Evolutionary conservation across 1,140 invertebrate species (phyloP).

Genomic region (Oryctes rhinoceros): DNA sequence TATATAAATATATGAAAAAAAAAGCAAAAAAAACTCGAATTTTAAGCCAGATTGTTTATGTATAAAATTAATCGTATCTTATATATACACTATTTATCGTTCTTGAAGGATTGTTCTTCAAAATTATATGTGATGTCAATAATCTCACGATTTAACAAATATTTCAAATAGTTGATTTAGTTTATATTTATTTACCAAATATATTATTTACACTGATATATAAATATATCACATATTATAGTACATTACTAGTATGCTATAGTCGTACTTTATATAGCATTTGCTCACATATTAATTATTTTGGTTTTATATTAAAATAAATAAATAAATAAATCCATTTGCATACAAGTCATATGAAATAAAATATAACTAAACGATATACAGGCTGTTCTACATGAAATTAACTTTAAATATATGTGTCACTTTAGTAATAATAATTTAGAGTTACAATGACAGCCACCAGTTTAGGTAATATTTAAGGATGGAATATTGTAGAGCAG

Average conservation of each 20-base stretch:
- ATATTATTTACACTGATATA: constrained; percentile 53
- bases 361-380: constrained; percentile 6
- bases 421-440: not conserved
- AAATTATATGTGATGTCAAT: constrained; percentile 61
- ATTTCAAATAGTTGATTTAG: constrained; percentile 51
- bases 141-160: constrained; percentile 58
- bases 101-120: constrained; percentile 55
- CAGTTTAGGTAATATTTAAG: constrained; percentile 7
- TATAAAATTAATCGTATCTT: constrained; percentile 60
- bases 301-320: constrained; percentile 39
- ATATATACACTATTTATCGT: constrained; percentile 56
- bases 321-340: constrained; percentile 31
- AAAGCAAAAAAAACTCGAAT: constrained; percentile 56
- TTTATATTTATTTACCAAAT: constrained; percentile 55
- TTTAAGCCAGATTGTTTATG: constrained; percentile 60
- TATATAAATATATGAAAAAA: constrained; percentile 58
- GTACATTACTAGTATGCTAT: constrained; percentile 45
- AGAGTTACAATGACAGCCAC: not conserved
- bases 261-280: constrained; percentile 55
- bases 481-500: constrained; percentile 17
- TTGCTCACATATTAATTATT: constrained; percentile 54
- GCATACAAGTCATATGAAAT: constrained; percentile 32
- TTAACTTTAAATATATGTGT: constrained; percentile 15
- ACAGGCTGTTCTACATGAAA: constrained; percentile 29
- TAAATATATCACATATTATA: constrained; percentile 42